Evolutionary conservation across 2,113 vertebrate genomes (phyloP).

Genomic region (Crocuta crocuta): DNA sequence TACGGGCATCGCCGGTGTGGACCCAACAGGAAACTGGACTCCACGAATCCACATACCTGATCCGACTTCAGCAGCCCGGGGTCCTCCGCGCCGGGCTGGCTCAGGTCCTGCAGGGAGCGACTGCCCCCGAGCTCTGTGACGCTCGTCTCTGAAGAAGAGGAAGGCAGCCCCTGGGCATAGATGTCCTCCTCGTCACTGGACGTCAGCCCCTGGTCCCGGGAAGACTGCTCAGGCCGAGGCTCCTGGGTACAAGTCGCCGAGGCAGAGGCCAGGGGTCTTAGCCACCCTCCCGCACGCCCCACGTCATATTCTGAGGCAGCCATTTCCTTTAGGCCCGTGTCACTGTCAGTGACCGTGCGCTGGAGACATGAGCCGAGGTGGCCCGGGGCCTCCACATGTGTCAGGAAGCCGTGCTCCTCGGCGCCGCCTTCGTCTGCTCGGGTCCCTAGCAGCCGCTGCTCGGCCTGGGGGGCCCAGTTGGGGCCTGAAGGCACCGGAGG

Average conservation of each 20-base stretch:
- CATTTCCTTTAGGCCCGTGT: background rate
- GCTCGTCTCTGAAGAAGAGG: conserved; percentile 86
- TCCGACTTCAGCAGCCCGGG: conserved; percentile 87
- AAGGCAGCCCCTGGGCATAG: conserved; percentile 89
- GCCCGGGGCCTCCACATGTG: background rate
- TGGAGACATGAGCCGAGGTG: background rate
- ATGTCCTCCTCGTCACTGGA: conserved; percentile 98
- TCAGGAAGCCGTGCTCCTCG: conserved; percentile 19
- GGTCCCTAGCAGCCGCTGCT: background rate
- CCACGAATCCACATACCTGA: conserved; percentile 86
- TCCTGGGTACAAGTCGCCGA: background rate
- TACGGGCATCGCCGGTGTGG: fast-evolving
- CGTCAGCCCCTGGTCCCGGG: conserved; percentile 63
- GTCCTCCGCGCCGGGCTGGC: conserved; percentile 83
- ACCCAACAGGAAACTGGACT: background rate
- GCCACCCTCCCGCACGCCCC: conserved; percentile 16
- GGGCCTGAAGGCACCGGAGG: conserved; percentile 46
- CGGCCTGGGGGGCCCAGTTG: background rate
- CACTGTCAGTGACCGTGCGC: background rate
- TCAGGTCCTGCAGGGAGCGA: conserved; percentile 81
- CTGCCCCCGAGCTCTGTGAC: conserved; percentile 81
- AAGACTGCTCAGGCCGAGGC: conserved; percentile 70
- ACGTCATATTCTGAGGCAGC: conserved; percentile 32
- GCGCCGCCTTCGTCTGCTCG: background rate
- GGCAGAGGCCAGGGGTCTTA: conserved; percentile 37